phyloP scores from a whole-genome alignment of 2,113 vertebrate genomes.

The Nettapus auritus region DNA sequence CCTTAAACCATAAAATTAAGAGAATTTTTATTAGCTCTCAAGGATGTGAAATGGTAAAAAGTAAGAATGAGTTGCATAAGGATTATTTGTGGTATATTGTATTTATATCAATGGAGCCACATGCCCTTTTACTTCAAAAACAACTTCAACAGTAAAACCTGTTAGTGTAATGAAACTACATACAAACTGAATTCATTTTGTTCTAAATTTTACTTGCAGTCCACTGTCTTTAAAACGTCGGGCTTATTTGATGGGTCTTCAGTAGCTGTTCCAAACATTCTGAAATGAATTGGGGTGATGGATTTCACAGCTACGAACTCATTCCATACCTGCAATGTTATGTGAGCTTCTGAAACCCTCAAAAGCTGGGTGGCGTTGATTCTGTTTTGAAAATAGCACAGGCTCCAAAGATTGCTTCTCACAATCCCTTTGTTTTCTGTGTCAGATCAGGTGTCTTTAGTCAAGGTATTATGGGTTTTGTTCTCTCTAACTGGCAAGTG shows the following conservation, averaged over 20 bases:
- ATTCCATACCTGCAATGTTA: background rate
- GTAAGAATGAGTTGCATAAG: background rate
- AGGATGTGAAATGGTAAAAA: background rate
- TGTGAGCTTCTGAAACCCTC: background rate
- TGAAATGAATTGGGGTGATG: background rate
- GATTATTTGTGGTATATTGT: background rate
- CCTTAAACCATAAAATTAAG: background rate
- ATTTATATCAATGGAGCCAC: background rate
- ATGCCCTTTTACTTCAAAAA: background rate
- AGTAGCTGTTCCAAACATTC: background rate
- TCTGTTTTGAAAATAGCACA: background rate
- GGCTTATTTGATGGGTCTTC: background rate
- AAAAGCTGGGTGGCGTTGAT: background rate
- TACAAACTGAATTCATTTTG: background rate
- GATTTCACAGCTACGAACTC: background rate
- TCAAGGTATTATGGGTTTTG: background rate
- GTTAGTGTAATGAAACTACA: background rate
- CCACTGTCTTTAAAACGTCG: background rate
- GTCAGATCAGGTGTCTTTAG: background rate
- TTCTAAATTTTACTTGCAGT: background rate
- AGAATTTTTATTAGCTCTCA: background rate
- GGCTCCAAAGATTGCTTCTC: background rate
- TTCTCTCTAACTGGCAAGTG: background rate
- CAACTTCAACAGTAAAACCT: background rate
- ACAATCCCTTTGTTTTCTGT: background rate